Base-by-base conservation (phyloP, 2,113 vertebrate genomes). In the Paramormyrops kingsleyae region DNA sequence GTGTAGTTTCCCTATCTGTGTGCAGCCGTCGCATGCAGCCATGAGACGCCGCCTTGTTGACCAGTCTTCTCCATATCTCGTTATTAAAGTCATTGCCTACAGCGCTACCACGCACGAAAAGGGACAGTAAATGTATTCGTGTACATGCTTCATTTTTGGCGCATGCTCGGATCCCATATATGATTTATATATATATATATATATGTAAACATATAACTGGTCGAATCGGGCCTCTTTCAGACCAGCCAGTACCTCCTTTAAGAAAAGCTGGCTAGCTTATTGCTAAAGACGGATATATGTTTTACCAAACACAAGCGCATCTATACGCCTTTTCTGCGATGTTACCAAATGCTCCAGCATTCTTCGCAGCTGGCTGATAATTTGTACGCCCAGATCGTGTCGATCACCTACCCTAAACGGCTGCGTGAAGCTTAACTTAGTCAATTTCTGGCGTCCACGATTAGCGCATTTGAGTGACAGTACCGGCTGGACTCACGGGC, bases 401-500 rank as follows among this genome's bases (percentile, higher is more conserved):
- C 88, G 19, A 62, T 44, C 89, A 95, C 96, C 91, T 96, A 96
- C 96, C 95, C 92, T 91, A 87, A 47, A 87, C n/a, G 66, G 91
- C 46, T 89, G 89, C 90, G 90, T 84, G 47, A 70, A 88, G 91
- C 91, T 88, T 92, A 91, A 88, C 91, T 88, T 74, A 91, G 83
- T 92, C 62, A 70, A 89, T 93, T 80, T 80, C 39, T 92, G 89
- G 91, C 91, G 92, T 94, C 92, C 89, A 91, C 89, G 42, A 89
- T 91, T 92, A 39, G 87, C 89, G 90, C 89, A 93, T 94, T 80
- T 95, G 94, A 95, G 91, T 95, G 95, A 95, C 95, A 95, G 94
- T 92, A 83, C 94, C 95, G 95, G 94, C 95, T 94, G 94, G 87
- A 59, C 59, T 59, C 15, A 56, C 59, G 50, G 90, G 94, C 94